Percentiles rank a stretch among this genome's conserved stretches.
Conservation (phyloP, 2,797 vertebrate genomes). For the Cryptoprocta ferox region DNA sequence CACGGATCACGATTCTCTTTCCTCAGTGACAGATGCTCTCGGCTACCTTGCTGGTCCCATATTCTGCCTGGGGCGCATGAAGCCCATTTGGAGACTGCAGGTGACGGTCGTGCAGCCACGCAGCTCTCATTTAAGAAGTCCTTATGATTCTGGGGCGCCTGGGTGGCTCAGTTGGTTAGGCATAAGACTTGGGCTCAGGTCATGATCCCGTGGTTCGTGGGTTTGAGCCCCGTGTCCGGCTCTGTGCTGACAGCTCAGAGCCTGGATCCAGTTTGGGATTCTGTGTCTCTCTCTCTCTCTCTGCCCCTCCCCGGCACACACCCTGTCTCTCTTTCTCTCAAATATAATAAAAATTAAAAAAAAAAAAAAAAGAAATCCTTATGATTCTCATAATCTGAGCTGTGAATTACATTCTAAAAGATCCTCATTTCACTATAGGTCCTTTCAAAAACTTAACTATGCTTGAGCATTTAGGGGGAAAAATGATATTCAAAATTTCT, state of each 20-base stretch:
- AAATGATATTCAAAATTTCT: neutral
- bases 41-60: rapidly evolving
- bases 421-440: neutral
- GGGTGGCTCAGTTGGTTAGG: too few relatives aligned
- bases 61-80: neutral
- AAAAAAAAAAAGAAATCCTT: neutral
- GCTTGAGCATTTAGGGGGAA: neutral
- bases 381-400: neutral
- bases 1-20: neutral
- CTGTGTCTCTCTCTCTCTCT: too few relatives aligned
- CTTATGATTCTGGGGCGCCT: neutral
- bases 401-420: neutral
- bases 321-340: too few relatives aligned
- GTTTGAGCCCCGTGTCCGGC: rapidly evolving
- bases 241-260: too few relatives aligned
- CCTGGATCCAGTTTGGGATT: too few relatives aligned
- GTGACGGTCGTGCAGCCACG: too few relatives aligned
- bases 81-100: neutral
- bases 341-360: too few relatives aligned
- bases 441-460: neutral
- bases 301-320: too few relatives aligned
- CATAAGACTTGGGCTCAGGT: too few relatives aligned
- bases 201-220: too few relatives aligned
- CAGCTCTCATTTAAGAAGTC: neutral
- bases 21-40: neutral